These are phyloP conservation scores for Sitobion miscanthi DNA, from an alignment of 1,140 invertebrate genomes.

Conservation along the genomic window DNA sequence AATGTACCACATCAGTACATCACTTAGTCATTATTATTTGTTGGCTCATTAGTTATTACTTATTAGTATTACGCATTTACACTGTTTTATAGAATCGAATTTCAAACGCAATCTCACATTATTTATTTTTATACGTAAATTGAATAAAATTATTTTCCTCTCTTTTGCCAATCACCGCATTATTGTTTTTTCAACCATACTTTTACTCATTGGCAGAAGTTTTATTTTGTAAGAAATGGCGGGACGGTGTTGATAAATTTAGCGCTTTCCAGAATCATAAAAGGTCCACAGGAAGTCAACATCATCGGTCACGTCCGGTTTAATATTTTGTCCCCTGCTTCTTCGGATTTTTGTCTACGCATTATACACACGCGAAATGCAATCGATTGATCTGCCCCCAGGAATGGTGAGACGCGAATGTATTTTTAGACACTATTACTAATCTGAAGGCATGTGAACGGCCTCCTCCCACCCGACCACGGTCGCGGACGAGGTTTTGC, in stretches of 20 bases:
- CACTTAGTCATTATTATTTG: neutral
- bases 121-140: constrained; percentile 24
- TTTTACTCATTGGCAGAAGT: neutral
- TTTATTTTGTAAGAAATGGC: constrained; percentile 31
- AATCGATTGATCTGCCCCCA: constrained; percentile 54
- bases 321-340: constrained; percentile 30
- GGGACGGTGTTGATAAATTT: constrained; percentile 33
- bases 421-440: constrained; percentile 56
- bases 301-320: constrained; percentile 51
- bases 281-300: constrained; percentile 54
- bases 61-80: neutral
- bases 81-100: neutral
- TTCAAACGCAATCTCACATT: neutral
- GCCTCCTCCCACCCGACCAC: constrained; percentile 10
- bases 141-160: neutral
- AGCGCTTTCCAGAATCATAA: constrained; percentile 47
- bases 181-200: neutral
- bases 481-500: neutral
- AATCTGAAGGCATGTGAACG: constrained; percentile 39
- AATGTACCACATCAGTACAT: neutral
- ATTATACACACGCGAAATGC: constrained; percentile 19
- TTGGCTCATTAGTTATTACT: neutral
- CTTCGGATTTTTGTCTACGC: neutral
- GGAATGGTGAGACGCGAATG: constrained; percentile 39
- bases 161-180: neutral